Evolutionary conservation across 2,888 invertebrate genomes (phyloP), one percentile per base, ranked within the genome.

Genomic region (Pelosia muscerda): DNA sequence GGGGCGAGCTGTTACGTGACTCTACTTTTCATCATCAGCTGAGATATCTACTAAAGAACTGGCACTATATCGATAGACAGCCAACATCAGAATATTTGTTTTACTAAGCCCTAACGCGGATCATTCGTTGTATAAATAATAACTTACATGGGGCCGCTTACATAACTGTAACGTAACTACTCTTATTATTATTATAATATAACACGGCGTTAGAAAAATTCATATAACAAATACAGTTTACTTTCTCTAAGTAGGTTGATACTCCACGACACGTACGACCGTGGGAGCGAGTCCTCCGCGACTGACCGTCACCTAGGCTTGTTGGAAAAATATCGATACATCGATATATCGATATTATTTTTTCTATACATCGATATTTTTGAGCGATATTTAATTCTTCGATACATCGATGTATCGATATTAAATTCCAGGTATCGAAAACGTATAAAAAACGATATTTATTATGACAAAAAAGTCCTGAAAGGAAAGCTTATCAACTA

Each of bases 51-150:
- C 5, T 13, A 5, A 15, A 15, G 19, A 38, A 42, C 42, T 42
- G 42, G 13, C 19, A 49, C 15, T 4, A 15, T 15, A 19, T 19
- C 19, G 15, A 25, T 1, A 25, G 31, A 62, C 19, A 54, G 25
- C n/a, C 25, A 56, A 63, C 26, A 55, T 34, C 55, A 19, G 15
- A 23, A 38, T 55, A 55, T 56, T 56, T 63, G 54, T 38, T 55
- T 38, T 26, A 56, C 26, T 38, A 8, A 26, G 38, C 55, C 28
- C 13, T 53, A 28, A n/a, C 15, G 26, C 62, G 26, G 13, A 62
- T 53, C 26, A 26, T 15, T 26, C 53, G 13, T 62, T 53, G 53
- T 62, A 53, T 53, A 62, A n/a, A 62, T 28, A 55, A 26, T 9
- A 23, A 34, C 34, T 58, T 26, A 42, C 22, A 57, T 31, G 60